Evolutionary conservation across 2,888 invertebrate species (phyloP).

Genomic region (Stenchaetothrips biformis): DNA sequence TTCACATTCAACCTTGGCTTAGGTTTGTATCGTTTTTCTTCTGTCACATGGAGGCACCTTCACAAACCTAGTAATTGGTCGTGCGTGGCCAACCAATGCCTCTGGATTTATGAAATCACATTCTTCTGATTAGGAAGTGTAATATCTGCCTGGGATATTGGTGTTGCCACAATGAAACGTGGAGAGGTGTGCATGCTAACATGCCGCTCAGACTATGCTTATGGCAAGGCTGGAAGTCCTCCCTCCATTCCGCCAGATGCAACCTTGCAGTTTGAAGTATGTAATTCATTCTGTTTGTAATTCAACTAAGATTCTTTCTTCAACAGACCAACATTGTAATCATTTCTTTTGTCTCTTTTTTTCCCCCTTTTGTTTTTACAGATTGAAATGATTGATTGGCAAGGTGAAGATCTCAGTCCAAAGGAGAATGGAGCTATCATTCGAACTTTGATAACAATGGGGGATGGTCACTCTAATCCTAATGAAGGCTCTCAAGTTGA

Average conservation of each 20-base stretch:
- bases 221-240: conserved; percentile 75
- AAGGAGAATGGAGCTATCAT: conserved; percentile 78
- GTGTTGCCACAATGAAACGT: conserved; percentile 88
- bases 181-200: conserved; percentile 79
- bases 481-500: conserved; percentile 78
- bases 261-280: conserved; percentile 82
- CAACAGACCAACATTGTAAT: conserved; percentile 26
- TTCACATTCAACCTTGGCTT: conserved; percentile 85
- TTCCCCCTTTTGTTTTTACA: too few relatives aligned
- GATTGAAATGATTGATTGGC: conserved; percentile 85
- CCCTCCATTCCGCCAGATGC: conserved; percentile 86
- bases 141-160: conserved; percentile 92
- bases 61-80: too few relatives aligned
- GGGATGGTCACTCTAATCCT: conserved; percentile 67
- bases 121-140: conserved; percentile 57
- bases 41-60: not conserved
- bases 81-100: too few relatives aligned
- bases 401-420: conserved; percentile 82
- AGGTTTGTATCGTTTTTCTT: conserved; percentile 52
- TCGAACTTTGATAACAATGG: conserved; percentile 63
- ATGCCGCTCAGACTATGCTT: conserved; percentile 86
- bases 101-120: conserved; percentile 32
- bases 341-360: conserved; percentile 31
- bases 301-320: not conserved
- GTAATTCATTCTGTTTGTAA: conserved; percentile 31